A percentile compares a stretch with the other conserved stretches of the same genome.
Conservation (phyloP, 2,113 vertebrate species). For the Halichoerus grypus region DNA sequence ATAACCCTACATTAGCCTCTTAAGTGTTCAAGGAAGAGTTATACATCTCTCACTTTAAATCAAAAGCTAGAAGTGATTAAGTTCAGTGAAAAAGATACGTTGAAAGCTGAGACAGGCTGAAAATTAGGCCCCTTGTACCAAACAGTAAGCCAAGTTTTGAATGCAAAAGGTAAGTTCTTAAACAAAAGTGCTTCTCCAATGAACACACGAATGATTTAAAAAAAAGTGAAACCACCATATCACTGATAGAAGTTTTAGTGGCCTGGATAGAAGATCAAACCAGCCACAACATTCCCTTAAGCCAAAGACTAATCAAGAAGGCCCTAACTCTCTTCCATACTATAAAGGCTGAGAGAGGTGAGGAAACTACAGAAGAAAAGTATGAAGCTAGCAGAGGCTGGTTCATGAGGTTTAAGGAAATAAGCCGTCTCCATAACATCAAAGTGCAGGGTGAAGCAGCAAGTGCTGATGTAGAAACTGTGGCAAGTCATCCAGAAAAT, state of each 20-base stretch:
- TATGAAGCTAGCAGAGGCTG: neutral
- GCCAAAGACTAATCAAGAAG: neutral
- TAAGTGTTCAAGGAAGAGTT: neutral
- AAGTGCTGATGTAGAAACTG: neutral
- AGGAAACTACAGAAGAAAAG: neutral
- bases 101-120: neutral
- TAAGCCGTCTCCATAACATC: neutral
- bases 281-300: neutral
- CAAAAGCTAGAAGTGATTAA: neutral
- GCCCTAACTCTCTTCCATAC: neutral
- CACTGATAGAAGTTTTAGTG: neutral
- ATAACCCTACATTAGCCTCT: neutral
- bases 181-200: neutral
- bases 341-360: neutral
- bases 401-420: neutral
- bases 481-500: neutral
- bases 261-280: neutral
- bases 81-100: neutral
- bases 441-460: neutral
- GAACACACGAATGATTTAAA: neutral
- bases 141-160: neutral
- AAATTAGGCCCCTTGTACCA: neutral
- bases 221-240: neutral
- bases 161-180: neutral
- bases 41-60: neutral